Conservation (phyloP, 2,888 invertebrate genomes). For the Acronicta leporina region DNA sequence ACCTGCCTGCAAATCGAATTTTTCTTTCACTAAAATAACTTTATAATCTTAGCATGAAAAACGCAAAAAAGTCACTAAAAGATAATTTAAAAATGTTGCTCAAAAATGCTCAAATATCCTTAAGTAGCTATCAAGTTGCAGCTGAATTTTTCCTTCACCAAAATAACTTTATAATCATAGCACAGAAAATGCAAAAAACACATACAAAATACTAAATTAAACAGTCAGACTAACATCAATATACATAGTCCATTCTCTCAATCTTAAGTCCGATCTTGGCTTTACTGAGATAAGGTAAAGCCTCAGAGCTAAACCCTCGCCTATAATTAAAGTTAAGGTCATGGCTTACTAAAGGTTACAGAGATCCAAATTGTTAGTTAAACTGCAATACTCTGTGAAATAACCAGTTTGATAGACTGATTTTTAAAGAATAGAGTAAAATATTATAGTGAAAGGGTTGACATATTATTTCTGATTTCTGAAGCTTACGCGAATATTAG, state of each 20-base stretch:
- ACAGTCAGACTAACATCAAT: conserved; percentile 16
- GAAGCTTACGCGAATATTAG: too few species aligned
- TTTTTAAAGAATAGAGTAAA: conserved; percentile 18
- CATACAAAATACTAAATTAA: conserved; percentile 9
- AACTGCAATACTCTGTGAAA: conserved; percentile 10
- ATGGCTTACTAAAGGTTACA: conserved; percentile 39
- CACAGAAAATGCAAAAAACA: too few species aligned
- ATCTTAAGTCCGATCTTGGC: conserved; percentile 46
- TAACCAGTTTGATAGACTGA: conserved; percentile 19
- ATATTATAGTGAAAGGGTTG: neutral
- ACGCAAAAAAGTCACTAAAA: too few species aligned
- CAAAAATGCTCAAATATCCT: too few species aligned
- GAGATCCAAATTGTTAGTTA: conserved; percentile 38
- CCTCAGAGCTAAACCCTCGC: conserved; percentile 28
- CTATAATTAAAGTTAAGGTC: conserved; percentile 56
- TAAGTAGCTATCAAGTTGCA: too few species aligned
- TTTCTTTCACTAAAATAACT: too few species aligned
- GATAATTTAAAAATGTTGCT: too few species aligned
- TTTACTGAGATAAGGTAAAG: conserved; percentile 43
- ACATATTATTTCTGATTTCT: too few species aligned
- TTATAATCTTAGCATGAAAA: too few species aligned
- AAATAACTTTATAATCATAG: too few species aligned
- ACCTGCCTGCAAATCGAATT: too few species aligned
- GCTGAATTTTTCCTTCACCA: too few species aligned
- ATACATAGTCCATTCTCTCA: conserved; percentile 18